Evolutionary conservation across 2,797 vertebrate genomes (phyloP).

Genomic region (Falco naumanni): DNA sequence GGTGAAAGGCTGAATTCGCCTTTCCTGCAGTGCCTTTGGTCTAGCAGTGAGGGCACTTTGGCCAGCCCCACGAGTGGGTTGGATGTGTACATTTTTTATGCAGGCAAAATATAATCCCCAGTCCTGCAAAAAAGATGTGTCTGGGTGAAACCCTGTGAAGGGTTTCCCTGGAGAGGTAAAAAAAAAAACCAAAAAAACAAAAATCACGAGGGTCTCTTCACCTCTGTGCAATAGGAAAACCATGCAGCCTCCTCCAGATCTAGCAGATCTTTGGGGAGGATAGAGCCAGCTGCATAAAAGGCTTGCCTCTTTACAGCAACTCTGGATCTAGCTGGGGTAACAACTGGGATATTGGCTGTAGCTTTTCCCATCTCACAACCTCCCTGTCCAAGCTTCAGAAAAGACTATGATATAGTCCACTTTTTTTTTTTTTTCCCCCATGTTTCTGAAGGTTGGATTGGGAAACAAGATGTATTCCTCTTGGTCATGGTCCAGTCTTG

Average conservation of each 20-base stretch:
- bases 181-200: neutral
- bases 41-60: slow-evolving; percentile 47
- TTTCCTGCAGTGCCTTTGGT: slow-evolving; percentile 58
- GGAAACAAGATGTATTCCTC: neutral
- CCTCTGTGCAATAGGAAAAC: slow-evolving; percentile 38
- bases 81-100: slow-evolving; percentile 35
- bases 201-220: neutral
- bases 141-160: neutral
- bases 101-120: slow-evolving; percentile 65
- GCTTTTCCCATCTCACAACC: neutral
- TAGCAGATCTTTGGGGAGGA: neutral
- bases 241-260: neutral
- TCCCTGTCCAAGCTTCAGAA: slow-evolving; percentile 3
- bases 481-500: neutral
- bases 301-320: neutral
- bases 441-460: neutral
- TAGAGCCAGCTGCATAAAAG: neutral
- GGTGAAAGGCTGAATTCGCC: slow-evolving; percentile 1
- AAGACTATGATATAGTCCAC: neutral
- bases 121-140: slow-evolving; percentile 23
- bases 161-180: slow-evolving; percentile 28
- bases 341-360: neutral
- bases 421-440: neutral
- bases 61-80: slow-evolving; percentile 23
- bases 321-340: neutral